These are phyloP conservation scores for Callospermophilus lateralis DNA, from an alignment of 2,113 vertebrate species.

Conservation along the genomic window DNA sequence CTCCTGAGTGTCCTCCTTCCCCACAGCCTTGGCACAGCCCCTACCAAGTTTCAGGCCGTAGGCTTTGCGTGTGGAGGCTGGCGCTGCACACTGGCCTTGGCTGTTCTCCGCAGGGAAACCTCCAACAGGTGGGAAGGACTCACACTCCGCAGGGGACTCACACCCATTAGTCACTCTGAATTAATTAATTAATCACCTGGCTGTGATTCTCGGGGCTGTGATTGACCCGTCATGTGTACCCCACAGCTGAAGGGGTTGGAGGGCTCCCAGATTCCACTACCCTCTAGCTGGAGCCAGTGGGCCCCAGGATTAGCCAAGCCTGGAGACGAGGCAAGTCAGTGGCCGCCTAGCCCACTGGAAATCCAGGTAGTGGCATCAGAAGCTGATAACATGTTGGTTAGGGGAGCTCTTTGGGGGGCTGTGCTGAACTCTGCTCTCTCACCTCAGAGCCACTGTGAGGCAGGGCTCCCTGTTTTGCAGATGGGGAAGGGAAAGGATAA, in stretches of 20 bases:
- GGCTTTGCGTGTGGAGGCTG: background rate
- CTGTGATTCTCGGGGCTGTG: background rate
- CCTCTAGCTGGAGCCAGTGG: background rate
- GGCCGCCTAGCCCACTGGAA: background rate
- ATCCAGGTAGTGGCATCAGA: background rate
- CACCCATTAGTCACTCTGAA: background rate
- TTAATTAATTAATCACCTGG: background rate
- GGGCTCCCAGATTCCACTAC: background rate
- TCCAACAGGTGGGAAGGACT: background rate
- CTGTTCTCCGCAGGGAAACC: background rate
- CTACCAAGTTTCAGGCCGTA: background rate
- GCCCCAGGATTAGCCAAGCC: background rate
- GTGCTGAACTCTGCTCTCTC: no score
- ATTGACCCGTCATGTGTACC: background rate
- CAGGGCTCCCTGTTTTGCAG: background rate
- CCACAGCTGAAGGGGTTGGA: background rate
- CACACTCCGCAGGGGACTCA: background rate
- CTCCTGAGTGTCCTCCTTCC: background rate
- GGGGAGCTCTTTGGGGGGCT: background rate
- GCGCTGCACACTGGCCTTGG: no score
- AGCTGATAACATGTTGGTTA: accelerated
- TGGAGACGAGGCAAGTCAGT: background rate
- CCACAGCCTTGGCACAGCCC: background rate
- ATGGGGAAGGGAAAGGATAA: background rate
- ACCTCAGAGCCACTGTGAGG: background rate